These are phyloP conservation scores for Morinoia aosen DNA, from an alignment of 2,888 invertebrate genomes.

Conservation along the genomic window DNA sequence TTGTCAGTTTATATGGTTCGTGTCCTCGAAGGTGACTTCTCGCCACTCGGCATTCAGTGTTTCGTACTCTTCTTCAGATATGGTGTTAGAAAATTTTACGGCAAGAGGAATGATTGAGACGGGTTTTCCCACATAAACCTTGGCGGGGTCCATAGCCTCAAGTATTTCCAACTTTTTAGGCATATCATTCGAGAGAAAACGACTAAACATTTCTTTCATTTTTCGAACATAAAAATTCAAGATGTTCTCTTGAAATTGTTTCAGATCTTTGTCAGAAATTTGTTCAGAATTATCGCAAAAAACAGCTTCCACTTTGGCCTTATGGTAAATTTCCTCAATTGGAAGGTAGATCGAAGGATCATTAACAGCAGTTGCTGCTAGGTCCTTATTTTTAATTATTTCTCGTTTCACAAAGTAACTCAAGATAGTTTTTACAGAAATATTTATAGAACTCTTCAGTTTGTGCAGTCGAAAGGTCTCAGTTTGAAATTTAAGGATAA, in stretches of 20 bases:
- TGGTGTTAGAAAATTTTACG: conserved; percentile 50
- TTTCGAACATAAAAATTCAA: conserved; percentile 49
- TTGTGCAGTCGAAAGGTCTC: conserved; percentile 36
- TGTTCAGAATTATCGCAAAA: conserved; percentile 35
- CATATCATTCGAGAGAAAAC: conserved; percentile 36
- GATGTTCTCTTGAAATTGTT: conserved; percentile 52
- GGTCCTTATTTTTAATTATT: conserved; percentile 51
- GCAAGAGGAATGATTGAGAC: conserved; percentile 54
- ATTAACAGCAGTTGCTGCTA: conserved; percentile 48
- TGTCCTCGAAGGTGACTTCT: conserved; percentile 38
- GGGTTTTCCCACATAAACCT: conserved; percentile 54
- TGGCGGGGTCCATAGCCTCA: conserved; percentile 54
- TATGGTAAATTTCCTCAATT: conserved; percentile 49
- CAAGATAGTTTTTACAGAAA: neutral
- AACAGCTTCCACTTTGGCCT: conserved; percentile 54
- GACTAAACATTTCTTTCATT: conserved; percentile 52
- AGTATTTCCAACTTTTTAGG: conserved; percentile 50
- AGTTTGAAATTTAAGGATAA: neutral
- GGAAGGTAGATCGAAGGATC: conserved; percentile 53
- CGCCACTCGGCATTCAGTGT: neutral
- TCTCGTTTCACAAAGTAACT: conserved; percentile 52
- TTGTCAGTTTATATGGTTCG: neutral
- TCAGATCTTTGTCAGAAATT: conserved; percentile 44
- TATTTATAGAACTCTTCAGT: conserved; percentile 48
- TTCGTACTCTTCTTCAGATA: neutral